These are phyloP conservation scores for Heliothis virescens DNA, from an alignment of 1,140 invertebrate species.

Conservation along the genomic window DNA sequence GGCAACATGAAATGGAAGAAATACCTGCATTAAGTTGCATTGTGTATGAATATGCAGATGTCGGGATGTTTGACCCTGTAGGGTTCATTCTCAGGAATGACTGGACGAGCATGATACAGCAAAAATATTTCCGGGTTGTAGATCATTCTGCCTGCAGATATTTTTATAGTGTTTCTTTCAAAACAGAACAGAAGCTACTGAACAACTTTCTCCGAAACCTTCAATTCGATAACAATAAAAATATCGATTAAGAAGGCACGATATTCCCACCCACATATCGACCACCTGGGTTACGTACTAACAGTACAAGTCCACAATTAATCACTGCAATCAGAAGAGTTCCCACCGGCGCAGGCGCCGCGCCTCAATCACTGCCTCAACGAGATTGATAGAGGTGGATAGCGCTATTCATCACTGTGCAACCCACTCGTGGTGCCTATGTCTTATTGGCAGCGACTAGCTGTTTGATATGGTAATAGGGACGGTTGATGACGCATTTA, in stretches of 20 bases:
- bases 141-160: neutral
- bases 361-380: conserved; percentile 36
- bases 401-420: conserved; percentile 43
- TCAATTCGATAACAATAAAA: conserved; percentile 6
- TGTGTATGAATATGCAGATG: neutral
- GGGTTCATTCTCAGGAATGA: neutral
- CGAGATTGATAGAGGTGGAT: conserved; percentile 45
- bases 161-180: neutral
- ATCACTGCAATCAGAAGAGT: conserved; percentile 40
- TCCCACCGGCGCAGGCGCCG: conserved; percentile 45
- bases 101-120: neutral
- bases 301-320: conserved; percentile 23
- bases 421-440: conserved; percentile 21
- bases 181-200: neutral
- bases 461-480: neutral
- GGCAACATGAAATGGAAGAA: conserved; percentile 7
- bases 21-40: neutral
- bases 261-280: conserved; percentile 21
- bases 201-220: conserved; percentile 2
- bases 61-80: neutral
- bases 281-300: conserved; percentile 30
- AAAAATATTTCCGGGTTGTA: too few relatives aligned
- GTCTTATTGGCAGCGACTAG: conserved; percentile 4
- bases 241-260: conserved; percentile 10
- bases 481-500: neutral